Evolutionary conservation across 2,113 vertebrate genomes (phyloP).

Genomic region (Triplophysa tibetana): DNA sequence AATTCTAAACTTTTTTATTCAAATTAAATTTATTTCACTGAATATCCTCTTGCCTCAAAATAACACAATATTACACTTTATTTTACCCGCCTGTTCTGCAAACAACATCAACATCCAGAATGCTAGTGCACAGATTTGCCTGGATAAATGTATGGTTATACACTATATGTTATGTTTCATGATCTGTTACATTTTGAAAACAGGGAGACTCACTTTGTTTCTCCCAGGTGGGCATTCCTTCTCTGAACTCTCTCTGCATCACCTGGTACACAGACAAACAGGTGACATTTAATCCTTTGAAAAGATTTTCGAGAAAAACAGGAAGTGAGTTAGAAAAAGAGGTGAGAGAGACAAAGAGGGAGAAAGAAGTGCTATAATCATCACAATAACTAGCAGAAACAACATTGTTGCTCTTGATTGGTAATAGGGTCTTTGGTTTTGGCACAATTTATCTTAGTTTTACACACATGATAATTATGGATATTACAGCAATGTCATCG

Average conservation of each 20-base stretch:
- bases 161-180: background rate
- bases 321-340: background rate
- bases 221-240: slow-evolving; percentile 1
- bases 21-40: background rate
- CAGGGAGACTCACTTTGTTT: background rate
- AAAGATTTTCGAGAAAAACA: slow-evolving; percentile 9
- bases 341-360: background rate
- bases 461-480: background rate
- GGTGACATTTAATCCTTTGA: slow-evolving; percentile 29
- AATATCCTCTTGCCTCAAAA: background rate
- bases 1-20: background rate
- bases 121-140: background rate
- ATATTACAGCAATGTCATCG: background rate
- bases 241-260: slow-evolving; percentile 11
- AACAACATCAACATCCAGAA: background rate
- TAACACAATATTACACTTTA: background rate
- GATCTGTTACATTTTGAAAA: background rate
- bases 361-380: background rate
- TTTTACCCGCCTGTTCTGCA: background rate
- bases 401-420: background rate
- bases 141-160: background rate
- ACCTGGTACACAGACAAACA: slow-evolving; percentile 13
- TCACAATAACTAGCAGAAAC: background rate
- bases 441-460: background rate
- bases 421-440: background rate